A percentile compares a stretch with the other conserved stretches of the same genome.
Conservation (phyloP, 2,888 invertebrate genomes). For the Yponomeuta plumbellus region DNA sequence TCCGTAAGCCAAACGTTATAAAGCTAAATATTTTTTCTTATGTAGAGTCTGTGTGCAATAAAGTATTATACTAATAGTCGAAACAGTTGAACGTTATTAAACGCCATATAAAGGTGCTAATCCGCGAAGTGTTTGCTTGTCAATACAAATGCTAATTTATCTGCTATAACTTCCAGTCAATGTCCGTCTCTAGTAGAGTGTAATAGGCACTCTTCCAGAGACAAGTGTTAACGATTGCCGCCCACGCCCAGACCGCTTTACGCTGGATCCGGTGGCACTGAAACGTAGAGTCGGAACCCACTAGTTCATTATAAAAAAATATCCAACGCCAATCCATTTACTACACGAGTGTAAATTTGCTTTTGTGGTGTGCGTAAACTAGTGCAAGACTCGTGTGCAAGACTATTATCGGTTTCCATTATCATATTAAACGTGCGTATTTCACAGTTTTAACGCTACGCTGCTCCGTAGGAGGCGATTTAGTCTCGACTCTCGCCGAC, state of each 20-base stretch:
- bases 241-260: background rate
- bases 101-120: background rate
- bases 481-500: background rate
- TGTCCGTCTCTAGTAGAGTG: no score
- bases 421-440: slow-evolving; percentile 42
- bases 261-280: background rate
- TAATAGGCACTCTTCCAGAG: background rate
- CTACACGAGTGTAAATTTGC: background rate
- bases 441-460: slow-evolving; percentile 43
- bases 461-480: slow-evolving; percentile 26
- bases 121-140: background rate
- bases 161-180: background rate
- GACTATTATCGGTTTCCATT: slow-evolving; percentile 42
- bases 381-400: slow-evolving; percentile 27
- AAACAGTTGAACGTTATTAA: background rate
- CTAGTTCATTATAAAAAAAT: no score
- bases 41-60: background rate
- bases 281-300: no score
- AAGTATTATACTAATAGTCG: background rate
- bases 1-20: no score
- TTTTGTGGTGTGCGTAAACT: slow-evolving; percentile 31
- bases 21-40: background rate
- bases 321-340: background rate
- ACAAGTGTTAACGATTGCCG: background rate
- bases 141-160: background rate